A percentile compares a stretch with the other conserved stretches of the same genome.
Conservation (phyloP, 2,797 vertebrate species). For the Cyclura pinguis region DNA sequence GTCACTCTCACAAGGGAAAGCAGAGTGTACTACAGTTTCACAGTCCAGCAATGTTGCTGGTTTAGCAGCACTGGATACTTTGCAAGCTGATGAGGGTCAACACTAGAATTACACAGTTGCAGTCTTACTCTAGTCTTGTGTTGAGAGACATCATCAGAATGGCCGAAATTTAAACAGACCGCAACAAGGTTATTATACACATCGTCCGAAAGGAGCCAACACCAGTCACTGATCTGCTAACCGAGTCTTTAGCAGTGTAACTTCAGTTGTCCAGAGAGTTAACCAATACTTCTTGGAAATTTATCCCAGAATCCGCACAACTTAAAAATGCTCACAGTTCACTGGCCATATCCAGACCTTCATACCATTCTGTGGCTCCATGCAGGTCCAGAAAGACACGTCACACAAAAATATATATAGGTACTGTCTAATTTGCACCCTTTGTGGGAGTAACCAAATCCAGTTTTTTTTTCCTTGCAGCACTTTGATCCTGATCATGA, state of each 20-base stretch:
- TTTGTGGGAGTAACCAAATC: not conserved
- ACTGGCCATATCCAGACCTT: not conserved
- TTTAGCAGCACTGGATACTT: not conserved
- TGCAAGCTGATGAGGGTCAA: not conserved
- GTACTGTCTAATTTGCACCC: not conserved
- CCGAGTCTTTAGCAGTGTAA: not conserved
- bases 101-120: not conserved
- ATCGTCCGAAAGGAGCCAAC: not conserved
- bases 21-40: not conserved
- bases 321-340: not conserved
- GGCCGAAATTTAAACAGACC: not conserved
- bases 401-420: too few species aligned
- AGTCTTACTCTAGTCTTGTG: not conserved
- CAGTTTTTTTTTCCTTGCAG: not conserved
- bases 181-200: not conserved
- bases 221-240: not conserved
- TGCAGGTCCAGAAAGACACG: not conserved
- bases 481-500: not conserved
- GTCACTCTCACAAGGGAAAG: conserved; percentile 14
- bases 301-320: too few species aligned
- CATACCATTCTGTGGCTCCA: not conserved
- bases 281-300: not conserved
- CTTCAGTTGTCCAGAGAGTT: too few species aligned
- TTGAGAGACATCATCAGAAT: not conserved
- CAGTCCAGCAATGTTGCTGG: not conserved